Base-by-base conservation (phyloP, 1,140 invertebrate genomes). In the Drosophila ohnishii region DNA sequence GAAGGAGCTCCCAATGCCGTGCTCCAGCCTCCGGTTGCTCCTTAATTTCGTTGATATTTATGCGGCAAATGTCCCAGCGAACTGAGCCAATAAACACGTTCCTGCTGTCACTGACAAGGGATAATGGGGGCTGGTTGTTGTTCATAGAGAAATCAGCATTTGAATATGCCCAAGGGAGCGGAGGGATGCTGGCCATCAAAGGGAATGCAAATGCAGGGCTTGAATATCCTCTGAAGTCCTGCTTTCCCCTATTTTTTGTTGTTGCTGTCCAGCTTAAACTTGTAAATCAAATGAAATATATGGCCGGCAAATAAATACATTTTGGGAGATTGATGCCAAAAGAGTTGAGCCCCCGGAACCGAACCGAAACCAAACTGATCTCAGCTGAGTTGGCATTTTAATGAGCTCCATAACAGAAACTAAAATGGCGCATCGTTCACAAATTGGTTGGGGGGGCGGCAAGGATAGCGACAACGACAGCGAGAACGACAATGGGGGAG, bases 31-130 rank as follows among this genome's bases (percentile, higher is more conserved):
- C 67, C 65, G 65, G 47, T 69, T 80, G 84, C 78, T 85, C 84
- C 83, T 87, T 87, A 87, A 87, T 87, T 87, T 87, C 83, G 83
- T 87, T 88, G 84, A 88, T 87, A 87, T 88, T 87, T 87, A 87
- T 87, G 84, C 80, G 83, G 79, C 83, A 79, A 87, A 78, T 86
- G 83, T 86, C 79, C 76, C 65, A 66, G 57, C 56, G 67, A 76
- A 60, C 72, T 58, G 45, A 81, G 81, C 83, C 83, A 85, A 85
- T 85, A 86, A 85, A 85, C 82, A 85, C 82, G 78, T 85, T 84
- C 82, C 55, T 76, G 63, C 73, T 84, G 81, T 67, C 82, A 86
- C 82, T 86, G 82, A 86, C 82, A 86, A 86, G 82, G 82, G 82
- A 86, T 86, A 86, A 86, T 86, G 82, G 76, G 75, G 30, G 40